A percentile compares a stretch with the other conserved stretches of the same genome.
phyloP scores from a whole-genome alignment of 2,797 vertebrate genomes.

The Microcaecilia unicolor region DNA sequence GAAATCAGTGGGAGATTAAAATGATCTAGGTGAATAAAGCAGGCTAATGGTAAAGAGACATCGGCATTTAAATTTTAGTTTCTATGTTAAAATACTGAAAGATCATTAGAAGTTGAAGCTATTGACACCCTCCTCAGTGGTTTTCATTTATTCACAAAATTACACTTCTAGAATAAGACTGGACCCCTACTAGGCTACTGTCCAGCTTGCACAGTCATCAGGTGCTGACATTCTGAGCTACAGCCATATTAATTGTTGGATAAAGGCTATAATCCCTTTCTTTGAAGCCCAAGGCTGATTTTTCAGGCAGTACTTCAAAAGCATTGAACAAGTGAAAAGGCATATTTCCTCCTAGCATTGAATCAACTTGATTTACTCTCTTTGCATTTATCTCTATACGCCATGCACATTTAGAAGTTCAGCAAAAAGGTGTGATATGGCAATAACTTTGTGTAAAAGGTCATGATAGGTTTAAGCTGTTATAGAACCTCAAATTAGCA shows the following conservation, averaged over 20 bases:
- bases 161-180: slow-evolving; percentile 63
- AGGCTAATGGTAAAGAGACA: slow-evolving; percentile 68
- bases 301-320: slow-evolving; percentile 80
- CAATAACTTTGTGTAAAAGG: slow-evolving; percentile 41
- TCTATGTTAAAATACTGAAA: slow-evolving; percentile 57
- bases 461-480: too few species aligned
- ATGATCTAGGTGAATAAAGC: slow-evolving; percentile 61
- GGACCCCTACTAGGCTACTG: slow-evolving; percentile 75
- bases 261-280: slow-evolving; percentile 87
- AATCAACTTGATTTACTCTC: slow-evolving; percentile 55
- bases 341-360: slow-evolving; percentile 53
- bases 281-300: slow-evolving; percentile 87
- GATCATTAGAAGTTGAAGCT: slow-evolving; percentile 33
- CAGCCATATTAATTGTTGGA: slow-evolving; percentile 95
- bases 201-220: slow-evolving; percentile 69
- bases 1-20: slow-evolving; percentile 86
- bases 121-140: too few species aligned
- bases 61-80: slow-evolving; percentile 50
- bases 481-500: too few species aligned
- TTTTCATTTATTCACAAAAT: too few species aligned
- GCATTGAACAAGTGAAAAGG: slow-evolving; percentile 56
- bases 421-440: slow-evolving; percentile 53
- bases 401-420: slow-evolving; percentile 54
- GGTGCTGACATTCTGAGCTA: slow-evolving; percentile 79
- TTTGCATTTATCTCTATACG: slow-evolving; percentile 49